phyloP scores from a whole-genome alignment of 1,140 invertebrate genomes.

The Ceratina japonica region DNA sequence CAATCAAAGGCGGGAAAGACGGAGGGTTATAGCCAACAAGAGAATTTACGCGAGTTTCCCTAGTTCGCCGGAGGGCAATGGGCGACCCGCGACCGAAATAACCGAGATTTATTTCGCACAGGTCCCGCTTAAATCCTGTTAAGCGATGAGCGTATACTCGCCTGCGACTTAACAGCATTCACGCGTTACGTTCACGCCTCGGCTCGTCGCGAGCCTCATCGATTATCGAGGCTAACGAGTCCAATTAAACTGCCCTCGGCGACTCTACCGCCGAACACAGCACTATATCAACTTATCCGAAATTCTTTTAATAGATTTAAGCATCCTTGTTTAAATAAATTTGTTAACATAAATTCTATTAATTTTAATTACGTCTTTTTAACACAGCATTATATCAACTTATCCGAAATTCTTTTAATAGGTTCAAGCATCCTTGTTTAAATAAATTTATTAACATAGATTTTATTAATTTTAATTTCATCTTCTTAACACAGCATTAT shows the following conservation, averaged over 20 bases:
- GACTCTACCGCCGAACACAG: neutral
- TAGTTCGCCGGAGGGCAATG: constrained; percentile 30
- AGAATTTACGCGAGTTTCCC: constrained; percentile 55
- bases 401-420: too few relatives aligned
- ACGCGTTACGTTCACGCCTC: constrained; percentile 39
- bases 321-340: too few relatives aligned
- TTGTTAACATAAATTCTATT: too few relatives aligned
- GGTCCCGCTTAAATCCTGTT: constrained; percentile 64
- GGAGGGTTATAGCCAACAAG: constrained; percentile 50
- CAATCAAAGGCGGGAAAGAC: too few relatives aligned
- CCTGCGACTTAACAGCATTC: constrained; percentile 41
- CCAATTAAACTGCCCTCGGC: constrained; percentile 13
- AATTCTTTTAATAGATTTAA: too few relatives aligned
- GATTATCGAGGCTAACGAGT: constrained; percentile 39
- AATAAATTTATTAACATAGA: too few relatives aligned
- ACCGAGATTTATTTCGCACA: constrained; percentile 69
- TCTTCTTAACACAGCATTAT: too few relatives aligned
- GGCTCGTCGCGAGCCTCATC: constrained; percentile 2
- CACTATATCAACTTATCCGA: neutral
- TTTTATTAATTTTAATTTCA: too few relatives aligned
- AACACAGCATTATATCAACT: too few relatives aligned
- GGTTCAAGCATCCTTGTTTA: too few relatives aligned
- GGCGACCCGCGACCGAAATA: constrained; percentile 64
- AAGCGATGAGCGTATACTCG: constrained; percentile 50
- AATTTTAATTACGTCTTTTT: too few relatives aligned